Evolutionary conservation across 1,140 invertebrate genomes (phyloP).

Genomic region (Drosophila erecta): DNA sequence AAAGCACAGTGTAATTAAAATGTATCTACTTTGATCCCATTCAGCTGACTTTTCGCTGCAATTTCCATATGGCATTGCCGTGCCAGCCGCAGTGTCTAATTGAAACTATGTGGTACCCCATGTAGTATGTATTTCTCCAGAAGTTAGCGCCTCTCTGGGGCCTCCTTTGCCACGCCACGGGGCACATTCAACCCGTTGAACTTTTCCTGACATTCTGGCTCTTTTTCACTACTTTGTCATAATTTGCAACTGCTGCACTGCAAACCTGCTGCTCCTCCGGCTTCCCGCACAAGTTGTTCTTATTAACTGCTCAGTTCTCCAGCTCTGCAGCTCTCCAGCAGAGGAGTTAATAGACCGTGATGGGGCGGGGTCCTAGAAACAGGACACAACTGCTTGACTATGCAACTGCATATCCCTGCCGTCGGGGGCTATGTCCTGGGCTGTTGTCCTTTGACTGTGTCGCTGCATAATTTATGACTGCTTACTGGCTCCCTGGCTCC

Average conservation of each 20-base stretch:
- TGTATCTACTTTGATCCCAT: neutral
- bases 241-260: slow-evolving; percentile 75
- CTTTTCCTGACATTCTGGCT: slow-evolving; percentile 14
- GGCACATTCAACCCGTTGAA: slow-evolving; percentile 19
- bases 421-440: slow-evolving; percentile 34
- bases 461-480: slow-evolving; percentile 82
- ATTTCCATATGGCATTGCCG: neutral
- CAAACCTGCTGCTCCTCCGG: slow-evolving; percentile 4
- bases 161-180: neutral
- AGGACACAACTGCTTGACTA: slow-evolving; percentile 42
- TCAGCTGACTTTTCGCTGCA: neutral
- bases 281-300: slow-evolving; percentile 52
- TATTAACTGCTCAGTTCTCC: slow-evolving; percentile 74
- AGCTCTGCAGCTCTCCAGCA: neutral
- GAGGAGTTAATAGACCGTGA: slow-evolving; percentile 47
- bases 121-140: slow-evolving; percentile 10
- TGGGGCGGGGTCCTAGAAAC: neutral
- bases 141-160: slow-evolving; percentile 21
- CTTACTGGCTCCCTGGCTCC: slow-evolving; percentile 58
- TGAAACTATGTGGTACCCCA: slow-evolving; percentile 9
- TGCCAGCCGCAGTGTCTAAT: slow-evolving; percentile 21
- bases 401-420: slow-evolving; percentile 59
- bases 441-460: slow-evolving; percentile 77
- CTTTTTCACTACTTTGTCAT: slow-evolving; percentile 69
- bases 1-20: neutral